phyloP scores from a whole-genome alignment of 2,888 invertebrate species.

The Sarcophaga rosellei region DNA sequence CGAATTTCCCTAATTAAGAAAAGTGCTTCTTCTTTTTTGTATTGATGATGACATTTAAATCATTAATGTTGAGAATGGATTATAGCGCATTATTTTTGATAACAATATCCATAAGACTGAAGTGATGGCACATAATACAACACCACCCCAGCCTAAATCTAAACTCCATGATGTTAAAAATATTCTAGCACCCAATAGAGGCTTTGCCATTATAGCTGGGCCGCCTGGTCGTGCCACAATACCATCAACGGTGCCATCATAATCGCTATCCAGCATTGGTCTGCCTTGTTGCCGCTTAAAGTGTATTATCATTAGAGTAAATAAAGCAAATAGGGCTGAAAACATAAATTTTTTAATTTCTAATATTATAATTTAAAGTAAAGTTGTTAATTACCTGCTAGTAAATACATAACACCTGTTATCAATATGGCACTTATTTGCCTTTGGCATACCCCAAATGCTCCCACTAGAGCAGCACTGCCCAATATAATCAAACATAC shows the following conservation, averaged over 20 bases:
- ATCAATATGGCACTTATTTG: slow-evolving; percentile 96
- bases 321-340: slow-evolving; percentile 93
- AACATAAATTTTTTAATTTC: slow-evolving; percentile 13
- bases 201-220: slow-evolving; percentile 83
- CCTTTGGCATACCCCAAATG: slow-evolving; percentile 93
- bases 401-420: slow-evolving; percentile 95
- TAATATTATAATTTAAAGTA: slow-evolving; percentile 4
- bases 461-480: slow-evolving; percentile 92
- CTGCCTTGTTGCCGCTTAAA: slow-evolving; percentile 91
- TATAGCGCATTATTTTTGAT: slow-evolving; percentile 95
- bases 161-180: slow-evolving; percentile 92
- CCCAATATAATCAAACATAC: slow-evolving; percentile 95
- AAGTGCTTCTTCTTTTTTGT: not conserved
- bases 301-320: slow-evolving; percentile 95
- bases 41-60: slow-evolving; percentile 80
- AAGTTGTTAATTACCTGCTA: slow-evolving; percentile 87
- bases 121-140: slow-evolving; percentile 90
- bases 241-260: slow-evolving; percentile 88
- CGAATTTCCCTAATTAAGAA: not conserved
- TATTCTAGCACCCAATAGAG: slow-evolving; percentile 86
- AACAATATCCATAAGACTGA: slow-evolving; percentile 93
- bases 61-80: slow-evolving; percentile 89
- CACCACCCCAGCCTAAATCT: slow-evolving; percentile 93
- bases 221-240: slow-evolving; percentile 83
- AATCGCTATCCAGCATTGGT: slow-evolving; percentile 84